Conservation (phyloP, 2,888 invertebrate species). For the Diplolepis rosae region DNA sequence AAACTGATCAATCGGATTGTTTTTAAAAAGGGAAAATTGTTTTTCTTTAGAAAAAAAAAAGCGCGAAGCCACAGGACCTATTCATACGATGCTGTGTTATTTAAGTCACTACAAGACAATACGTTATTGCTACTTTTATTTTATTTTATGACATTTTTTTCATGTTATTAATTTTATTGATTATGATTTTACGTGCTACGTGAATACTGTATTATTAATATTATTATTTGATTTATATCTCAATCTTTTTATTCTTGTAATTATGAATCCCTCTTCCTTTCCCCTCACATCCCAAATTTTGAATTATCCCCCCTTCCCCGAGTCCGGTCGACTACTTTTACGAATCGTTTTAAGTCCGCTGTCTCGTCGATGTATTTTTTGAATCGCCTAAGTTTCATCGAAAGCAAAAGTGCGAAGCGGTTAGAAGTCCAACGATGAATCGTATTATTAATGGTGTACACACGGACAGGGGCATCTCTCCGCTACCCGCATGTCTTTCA, state of each 20-base stretch:
- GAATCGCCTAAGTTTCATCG: constrained; percentile 46
- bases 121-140: constrained; percentile 71
- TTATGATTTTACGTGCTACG: constrained; percentile 64
- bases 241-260: constrained; percentile 41
- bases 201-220: constrained; percentile 53
- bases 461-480: constrained; percentile 72
- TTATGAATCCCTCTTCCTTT: constrained; percentile 57
- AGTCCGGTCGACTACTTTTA: constrained; percentile 60
- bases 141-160: constrained; percentile 70
- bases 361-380: constrained; percentile 49
- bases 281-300: constrained; percentile 45
- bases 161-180: constrained; percentile 73
- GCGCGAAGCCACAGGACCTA: constrained; percentile 55
- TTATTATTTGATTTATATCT: constrained; percentile 45
- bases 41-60: constrained; percentile 38
- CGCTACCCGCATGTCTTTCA: constrained; percentile 74
- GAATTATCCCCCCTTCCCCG: constrained; percentile 50
- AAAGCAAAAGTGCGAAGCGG: constrained; percentile 50
- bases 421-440: constrained; percentile 48
- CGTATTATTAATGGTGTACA: constrained; percentile 55
- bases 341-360: constrained; percentile 61
- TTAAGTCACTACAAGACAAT: constrained; percentile 72
- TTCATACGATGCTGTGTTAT: constrained; percentile 73
- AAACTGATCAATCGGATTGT: not conserved
- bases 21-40: constrained; percentile 21